These are phyloP conservation scores for Cheumatopsyche charites DNA, from an alignment of 1,140 invertebrate genomes.

Conservation along the genomic window DNA sequence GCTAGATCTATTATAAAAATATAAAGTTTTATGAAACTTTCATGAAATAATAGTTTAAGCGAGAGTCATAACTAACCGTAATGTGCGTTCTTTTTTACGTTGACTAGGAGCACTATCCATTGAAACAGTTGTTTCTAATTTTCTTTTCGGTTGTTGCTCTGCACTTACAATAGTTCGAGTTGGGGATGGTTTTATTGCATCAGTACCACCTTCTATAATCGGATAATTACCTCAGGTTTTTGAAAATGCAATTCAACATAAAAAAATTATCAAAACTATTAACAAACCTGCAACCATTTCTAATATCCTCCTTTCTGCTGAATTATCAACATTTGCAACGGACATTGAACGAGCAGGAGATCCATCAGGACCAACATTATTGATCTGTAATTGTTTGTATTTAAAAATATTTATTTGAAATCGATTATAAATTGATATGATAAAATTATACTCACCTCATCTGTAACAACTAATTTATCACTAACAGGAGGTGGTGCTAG, in stretches of 20 bases:
- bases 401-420: not conserved
- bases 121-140: conserved; percentile 72
- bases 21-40: conserved; percentile 11
- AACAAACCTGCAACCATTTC: conserved; percentile 67
- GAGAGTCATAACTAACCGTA: conserved; percentile 51
- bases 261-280: conserved; percentile 10
- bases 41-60: not conserved
- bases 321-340: conserved; percentile 59
- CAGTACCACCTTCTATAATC: conserved; percentile 59
- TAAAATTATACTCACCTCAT: conserved; percentile 52
- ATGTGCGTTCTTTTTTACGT: conserved; percentile 66
- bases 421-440: not conserved
- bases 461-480: conserved; percentile 72
- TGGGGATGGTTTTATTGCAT: conserved; percentile 66
- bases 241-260: too few relatives aligned
- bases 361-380: conserved; percentile 53
- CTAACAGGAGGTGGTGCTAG: conserved; percentile 74
- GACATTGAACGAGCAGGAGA: conserved; percentile 53
- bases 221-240: too few relatives aligned
- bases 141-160: conserved; percentile 68
- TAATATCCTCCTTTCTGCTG: conserved; percentile 69
- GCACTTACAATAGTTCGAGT: conserved; percentile 63
- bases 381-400: conserved; percentile 44
- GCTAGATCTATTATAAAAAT: conserved; percentile 30
- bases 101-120: conserved; percentile 63